A percentile compares a stretch with the other conserved stretches of the same genome.
These are phyloP conservation scores for Dissostichus mawsoni DNA, from an alignment of 2,113 vertebrate genomes.

Conservation along the genomic window DNA sequence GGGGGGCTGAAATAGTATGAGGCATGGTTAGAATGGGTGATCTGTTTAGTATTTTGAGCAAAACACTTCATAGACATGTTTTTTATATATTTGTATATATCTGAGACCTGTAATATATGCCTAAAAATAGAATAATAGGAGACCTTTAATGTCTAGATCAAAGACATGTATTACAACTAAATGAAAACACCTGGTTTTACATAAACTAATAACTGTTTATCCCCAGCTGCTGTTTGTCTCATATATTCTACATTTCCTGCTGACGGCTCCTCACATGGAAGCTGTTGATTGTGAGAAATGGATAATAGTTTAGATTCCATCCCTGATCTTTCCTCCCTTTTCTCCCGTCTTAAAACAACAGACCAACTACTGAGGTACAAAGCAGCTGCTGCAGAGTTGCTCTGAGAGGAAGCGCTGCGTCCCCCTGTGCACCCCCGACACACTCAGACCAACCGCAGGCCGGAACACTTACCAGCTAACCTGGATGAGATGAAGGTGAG, in stretches of 20 bases:
- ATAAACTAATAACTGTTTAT: constrained; percentile 26
- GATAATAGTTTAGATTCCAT: constrained; percentile 34
- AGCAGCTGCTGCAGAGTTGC: constrained; percentile 77
- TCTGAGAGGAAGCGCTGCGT: constrained; percentile 69
- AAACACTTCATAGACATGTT: no score
- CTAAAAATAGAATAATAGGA: no score
- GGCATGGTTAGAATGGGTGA: no score
- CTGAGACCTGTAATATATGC: no score
- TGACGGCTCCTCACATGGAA: constrained; percentile 50
- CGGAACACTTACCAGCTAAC: constrained; percentile 89
- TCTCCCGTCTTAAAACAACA: constrained; percentile 60
- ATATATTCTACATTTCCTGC: constrained; percentile 49
- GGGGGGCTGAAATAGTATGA: no score
- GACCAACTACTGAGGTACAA: constrained; percentile 87
- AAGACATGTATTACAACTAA: no score
- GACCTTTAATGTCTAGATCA: no score
- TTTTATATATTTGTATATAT: no score
- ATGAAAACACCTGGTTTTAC: constrained; percentile 1
- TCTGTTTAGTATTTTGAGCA: no score
- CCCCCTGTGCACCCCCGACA: constrained; percentile 76
- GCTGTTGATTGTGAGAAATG: constrained; percentile 75
- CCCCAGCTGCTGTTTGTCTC: constrained; percentile 58
- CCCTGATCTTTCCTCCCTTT: constrained; percentile 41
- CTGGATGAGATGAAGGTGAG: constrained; percentile 97
- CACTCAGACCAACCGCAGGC: constrained; percentile 81